Evolutionary conservation across 2,113 vertebrate genomes (phyloP), one percentile per base, ranked within the genome.

Genomic region (Channa maculata): DNA sequence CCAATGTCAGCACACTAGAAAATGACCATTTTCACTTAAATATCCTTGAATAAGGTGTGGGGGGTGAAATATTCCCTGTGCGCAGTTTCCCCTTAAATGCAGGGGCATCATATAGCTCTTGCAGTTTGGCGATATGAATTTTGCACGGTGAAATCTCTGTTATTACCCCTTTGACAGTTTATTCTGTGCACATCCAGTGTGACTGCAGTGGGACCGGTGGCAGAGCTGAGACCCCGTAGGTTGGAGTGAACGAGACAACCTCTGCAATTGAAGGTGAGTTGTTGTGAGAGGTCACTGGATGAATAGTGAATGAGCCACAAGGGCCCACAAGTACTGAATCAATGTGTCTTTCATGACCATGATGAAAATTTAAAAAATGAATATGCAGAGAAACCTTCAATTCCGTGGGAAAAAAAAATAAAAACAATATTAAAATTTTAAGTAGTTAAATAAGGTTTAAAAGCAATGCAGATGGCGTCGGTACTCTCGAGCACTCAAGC

Each of bases 241-340:
- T 78, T 61, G 63, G 50, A 41, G 76, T 84, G 78, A 72, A 75
- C 36, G 77, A 70, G 72, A 80, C 55, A 83, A 71, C 73, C 82
- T 60, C 75, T 54, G 80, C 87, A 71, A 78, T 39, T 65, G 80
- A 82, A 64, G 79, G 82, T 75, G 83, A 88, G 70, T 64, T 78
- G 68, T 67, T 79, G 72, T 44, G 72, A 79, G 87, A 79, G 86
- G 90, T 91, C 86, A 79, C 71, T 55, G 79, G 49, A 84, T 90
- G 82, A 90, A 92, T 90, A 84, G 70, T 44, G 71, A 81, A 87
- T 82, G 64, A 86, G 76, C 49, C 71, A 49, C 77, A 72, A n/a
- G 43, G 71, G 67, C 63, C 69, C 75, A 74, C 66, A 52, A 62
- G 85, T n/a, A 69, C 75, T 60, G 60, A 87, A 86, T 83, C 76